Evolutionary conservation across 1,140 invertebrate genomes (phyloP).

Genomic region (Philotrypesis tridentata): DNA sequence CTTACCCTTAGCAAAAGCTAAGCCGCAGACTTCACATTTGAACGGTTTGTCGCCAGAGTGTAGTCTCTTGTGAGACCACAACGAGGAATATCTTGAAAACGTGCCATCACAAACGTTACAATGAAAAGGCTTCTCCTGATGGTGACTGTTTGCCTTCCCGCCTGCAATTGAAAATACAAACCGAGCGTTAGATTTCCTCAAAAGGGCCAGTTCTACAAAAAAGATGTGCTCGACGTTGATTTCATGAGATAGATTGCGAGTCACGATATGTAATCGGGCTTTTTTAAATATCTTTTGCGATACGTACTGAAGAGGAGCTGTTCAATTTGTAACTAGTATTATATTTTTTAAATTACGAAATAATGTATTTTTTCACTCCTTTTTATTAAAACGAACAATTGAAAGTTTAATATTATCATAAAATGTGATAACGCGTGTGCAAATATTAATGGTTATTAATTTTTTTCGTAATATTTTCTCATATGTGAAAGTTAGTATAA

Average conservation of each 20-base stretch:
- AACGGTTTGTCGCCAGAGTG: constrained; percentile 92
- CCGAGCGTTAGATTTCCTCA: constrained; percentile 63
- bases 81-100: constrained; percentile 87
- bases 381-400: background rate
- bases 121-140: constrained; percentile 86
- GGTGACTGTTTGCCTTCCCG: constrained; percentile 75
- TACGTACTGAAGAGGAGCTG: constrained; percentile 55
- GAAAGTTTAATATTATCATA: background rate
- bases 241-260: constrained; percentile 44
- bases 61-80: constrained; percentile 89
- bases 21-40: constrained; percentile 93
- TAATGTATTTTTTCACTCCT: background rate
- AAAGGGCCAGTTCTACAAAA: constrained; percentile 71
- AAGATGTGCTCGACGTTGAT: constrained; percentile 58
- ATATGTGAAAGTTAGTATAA: background rate
- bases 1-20: constrained; percentile 89
- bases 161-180: constrained; percentile 67
- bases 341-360: background rate
- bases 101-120: constrained; percentile 90
- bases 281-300: constrained; percentile 50
- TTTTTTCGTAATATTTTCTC: background rate
- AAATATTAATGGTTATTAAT: background rate
- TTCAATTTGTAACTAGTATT: constrained; percentile 17
- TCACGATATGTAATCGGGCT: constrained; percentile 48
- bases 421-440: background rate